These are phyloP conservation scores for Sceloporus undulatus DNA, from an alignment of 2,113 vertebrate species.

Conservation along the genomic window DNA sequence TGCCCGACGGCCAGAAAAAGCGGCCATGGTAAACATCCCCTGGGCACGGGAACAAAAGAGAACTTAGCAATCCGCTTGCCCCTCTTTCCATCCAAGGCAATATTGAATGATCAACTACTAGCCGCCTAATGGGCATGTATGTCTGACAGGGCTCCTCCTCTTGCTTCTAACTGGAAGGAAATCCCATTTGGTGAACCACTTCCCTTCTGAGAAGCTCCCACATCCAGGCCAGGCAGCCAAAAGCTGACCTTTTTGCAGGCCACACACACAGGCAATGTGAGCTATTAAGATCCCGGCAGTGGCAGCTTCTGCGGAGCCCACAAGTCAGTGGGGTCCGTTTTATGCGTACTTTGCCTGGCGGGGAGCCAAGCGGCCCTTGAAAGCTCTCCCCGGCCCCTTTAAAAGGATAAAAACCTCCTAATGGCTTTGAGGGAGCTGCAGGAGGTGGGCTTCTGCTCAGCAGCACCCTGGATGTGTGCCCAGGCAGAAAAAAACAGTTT, in stretches of 20 bases:
- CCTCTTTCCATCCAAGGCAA: not conserved
- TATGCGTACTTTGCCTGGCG: conserved; percentile 68
- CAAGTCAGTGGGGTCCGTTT: conserved; percentile 52
- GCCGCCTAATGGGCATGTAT: not conserved
- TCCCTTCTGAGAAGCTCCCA: conserved; percentile 44
- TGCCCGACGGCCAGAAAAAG: not conserved
- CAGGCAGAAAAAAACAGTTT: conserved; percentile 69
- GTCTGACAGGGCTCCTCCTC: not conserved
- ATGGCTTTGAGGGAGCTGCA: conserved; percentile 63
- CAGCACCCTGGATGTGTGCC: conserved; percentile 59
- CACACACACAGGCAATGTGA: conserved; percentile 70
- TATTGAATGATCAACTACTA: not conserved
- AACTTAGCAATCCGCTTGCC: not conserved
- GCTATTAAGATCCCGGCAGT: conserved; percentile 76
- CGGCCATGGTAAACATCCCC: not conserved
- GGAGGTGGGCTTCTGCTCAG: conserved; percentile 11
- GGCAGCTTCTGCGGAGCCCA: conserved; percentile 55
- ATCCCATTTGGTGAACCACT: conserved; percentile 79
- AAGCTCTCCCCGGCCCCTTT: conserved; percentile 30
- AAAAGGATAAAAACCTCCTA: conserved; percentile 52
- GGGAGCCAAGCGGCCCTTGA: conserved; percentile 44
- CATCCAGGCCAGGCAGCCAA: conserved; percentile 26
- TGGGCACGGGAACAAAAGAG: not conserved
- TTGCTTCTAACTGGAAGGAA: conserved; percentile 68
- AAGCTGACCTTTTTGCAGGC: conserved; percentile 73